These are phyloP conservation scores for Falcunculus frontatus DNA, from an alignment of 2,113 vertebrate genomes.

Conservation along the genomic window DNA sequence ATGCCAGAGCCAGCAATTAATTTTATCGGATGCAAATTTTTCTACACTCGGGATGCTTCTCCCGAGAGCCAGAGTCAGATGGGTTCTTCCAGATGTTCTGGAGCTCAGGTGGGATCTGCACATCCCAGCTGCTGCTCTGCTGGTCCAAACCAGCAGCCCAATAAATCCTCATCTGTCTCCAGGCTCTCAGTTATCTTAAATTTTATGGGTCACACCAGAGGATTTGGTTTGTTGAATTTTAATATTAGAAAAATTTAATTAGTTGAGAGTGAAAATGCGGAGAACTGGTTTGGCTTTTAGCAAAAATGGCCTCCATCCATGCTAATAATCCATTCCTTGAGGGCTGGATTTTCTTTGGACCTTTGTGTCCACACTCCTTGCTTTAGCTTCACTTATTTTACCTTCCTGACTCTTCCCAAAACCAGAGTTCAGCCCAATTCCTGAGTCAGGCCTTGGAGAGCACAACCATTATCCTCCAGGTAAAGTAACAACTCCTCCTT, in stretches of 20 bases:
- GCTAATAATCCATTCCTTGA: background rate
- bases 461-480: rapidly evolving
- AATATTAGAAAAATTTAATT: background rate
- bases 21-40: background rate
- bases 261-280: rapidly evolving
- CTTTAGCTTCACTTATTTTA: background rate
- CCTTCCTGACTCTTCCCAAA: background rate
- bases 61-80: rapidly evolving
- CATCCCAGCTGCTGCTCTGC: background rate
- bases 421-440: background rate
- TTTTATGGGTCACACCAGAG: background rate
- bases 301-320: background rate
- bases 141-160: background rate
- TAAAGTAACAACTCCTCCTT: background rate
- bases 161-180: background rate
- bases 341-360: background rate
- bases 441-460: background rate
- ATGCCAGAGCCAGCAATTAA: background rate
- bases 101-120: background rate
- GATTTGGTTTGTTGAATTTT: background rate
- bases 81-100: background rate
- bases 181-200: rapidly evolving
- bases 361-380: too few species aligned
- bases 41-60: background rate
- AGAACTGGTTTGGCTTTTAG: background rate